phyloP scores from a whole-genome alignment of 1,140 invertebrate genomes.

The Apis laboriosa region DNA sequence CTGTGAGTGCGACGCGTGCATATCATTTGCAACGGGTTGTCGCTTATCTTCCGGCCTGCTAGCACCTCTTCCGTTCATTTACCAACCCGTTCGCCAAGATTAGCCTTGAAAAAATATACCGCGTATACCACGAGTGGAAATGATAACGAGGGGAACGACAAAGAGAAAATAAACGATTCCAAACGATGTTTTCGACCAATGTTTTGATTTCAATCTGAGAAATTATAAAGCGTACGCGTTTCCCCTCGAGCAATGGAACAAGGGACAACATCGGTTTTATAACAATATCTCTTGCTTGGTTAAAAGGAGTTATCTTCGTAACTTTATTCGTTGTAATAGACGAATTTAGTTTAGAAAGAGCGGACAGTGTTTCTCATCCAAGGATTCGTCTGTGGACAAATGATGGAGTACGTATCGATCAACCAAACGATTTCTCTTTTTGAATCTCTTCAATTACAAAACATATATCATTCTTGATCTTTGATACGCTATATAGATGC shows the following conservation, averaged over 20 bases:
- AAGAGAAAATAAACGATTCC: neutral
- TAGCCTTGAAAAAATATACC: too few species aligned
- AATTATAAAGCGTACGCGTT: slow-evolving; percentile 25
- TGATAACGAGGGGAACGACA: too few species aligned
- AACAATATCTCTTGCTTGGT: neutral
- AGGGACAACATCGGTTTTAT: slow-evolving; percentile 19
- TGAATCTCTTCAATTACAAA: too few species aligned
- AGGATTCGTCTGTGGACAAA: neutral
- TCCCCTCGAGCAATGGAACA: neutral
- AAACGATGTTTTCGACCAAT: neutral
- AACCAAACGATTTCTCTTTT: too few species aligned
- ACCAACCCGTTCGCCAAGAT: neutral
- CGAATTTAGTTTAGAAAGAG: neutral
- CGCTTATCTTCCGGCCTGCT: neutral
- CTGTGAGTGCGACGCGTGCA: slow-evolving; percentile 56
- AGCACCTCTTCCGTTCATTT: neutral
- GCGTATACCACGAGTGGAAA: too few species aligned
- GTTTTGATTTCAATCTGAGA: neutral
- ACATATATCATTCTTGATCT: too few species aligned
- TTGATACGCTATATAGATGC: too few species aligned
- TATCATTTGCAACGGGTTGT: slow-evolving; percentile 39
- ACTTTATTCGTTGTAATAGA: slow-evolving; percentile 39
- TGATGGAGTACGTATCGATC: too few species aligned
- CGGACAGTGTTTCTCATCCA: slow-evolving; percentile 1
- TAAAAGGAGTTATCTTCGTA: slow-evolving; percentile 11